phyloP scores from a whole-genome alignment of 2,888 invertebrate genomes.

The Ennomos fuscantarius region DNA sequence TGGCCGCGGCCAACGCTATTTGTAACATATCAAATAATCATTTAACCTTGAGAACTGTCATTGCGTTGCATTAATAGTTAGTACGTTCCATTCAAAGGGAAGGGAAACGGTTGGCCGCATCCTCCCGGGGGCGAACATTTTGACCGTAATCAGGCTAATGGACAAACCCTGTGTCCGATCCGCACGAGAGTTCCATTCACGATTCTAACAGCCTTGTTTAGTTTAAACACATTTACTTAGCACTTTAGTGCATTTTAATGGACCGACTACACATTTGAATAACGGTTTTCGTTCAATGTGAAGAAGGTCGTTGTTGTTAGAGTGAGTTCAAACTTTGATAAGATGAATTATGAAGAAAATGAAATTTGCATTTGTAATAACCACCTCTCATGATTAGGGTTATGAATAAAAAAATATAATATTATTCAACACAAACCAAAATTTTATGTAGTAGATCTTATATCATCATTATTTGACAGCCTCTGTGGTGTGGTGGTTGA shows the following conservation, averaged over 20 bases:
- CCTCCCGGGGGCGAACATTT: conserved; percentile 68
- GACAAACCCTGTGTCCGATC: conserved; percentile 74
- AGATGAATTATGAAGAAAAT: no score
- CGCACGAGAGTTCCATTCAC: conserved; percentile 67
- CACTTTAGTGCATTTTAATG: conserved; percentile 55
- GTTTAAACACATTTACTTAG: conserved; percentile 64
- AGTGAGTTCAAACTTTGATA: conserved; percentile 3
- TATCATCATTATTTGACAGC: no score
- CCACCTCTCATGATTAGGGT: no score
- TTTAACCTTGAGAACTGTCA: conserved; percentile 12
- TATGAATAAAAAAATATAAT: no score
- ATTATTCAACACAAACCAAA: no score
- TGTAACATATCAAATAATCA: no score
- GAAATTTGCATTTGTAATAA: no score
- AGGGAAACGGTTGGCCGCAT: conserved; percentile 61
- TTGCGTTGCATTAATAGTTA: conserved; percentile 41
- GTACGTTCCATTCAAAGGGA: conserved; percentile 49
- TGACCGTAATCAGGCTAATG: conserved; percentile 82
- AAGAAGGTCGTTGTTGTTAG: conserved; percentile 1
- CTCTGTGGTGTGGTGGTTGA: no score
- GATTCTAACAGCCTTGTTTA: conserved; percentile 70
- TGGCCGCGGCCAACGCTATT: no score
- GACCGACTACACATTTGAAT: conserved; percentile 38
- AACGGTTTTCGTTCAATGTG: conserved; percentile 23
- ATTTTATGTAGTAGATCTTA: no score